Percentiles rank a stretch among this genome's conserved stretches.
phyloP scores from a whole-genome alignment of 1,140 invertebrate species.

The Tetragonula clypearis region DNA sequence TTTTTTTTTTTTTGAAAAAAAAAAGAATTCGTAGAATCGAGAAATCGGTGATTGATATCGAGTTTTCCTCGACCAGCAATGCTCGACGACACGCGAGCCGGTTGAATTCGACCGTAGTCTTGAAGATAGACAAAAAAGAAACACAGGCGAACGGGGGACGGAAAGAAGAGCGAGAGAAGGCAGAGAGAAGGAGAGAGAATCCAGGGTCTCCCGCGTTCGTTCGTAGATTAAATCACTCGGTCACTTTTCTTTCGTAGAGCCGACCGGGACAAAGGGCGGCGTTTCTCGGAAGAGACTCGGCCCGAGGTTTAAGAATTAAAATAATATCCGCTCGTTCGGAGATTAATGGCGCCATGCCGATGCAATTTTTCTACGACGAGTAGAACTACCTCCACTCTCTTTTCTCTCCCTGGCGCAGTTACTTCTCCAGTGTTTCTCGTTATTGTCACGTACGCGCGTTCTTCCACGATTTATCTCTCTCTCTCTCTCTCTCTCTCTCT shows the following conservation, averaged over 20 bases:
- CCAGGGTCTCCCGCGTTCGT: slow-evolving; percentile 61
- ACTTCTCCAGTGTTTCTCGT: not conserved
- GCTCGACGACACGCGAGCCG: not conserved
- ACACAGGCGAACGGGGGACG: slow-evolving; percentile 40
- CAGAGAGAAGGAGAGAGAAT: slow-evolving; percentile 36
- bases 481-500: not conserved
- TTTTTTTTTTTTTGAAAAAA: not conserved
- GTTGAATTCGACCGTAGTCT: slow-evolving; percentile 18
- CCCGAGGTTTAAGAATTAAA: slow-evolving; percentile 74
- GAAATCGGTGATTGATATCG: not conserved
- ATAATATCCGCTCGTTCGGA: slow-evolving; percentile 78
- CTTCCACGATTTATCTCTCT: not conserved
- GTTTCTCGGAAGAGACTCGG: slow-evolving; percentile 74
- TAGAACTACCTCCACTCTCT: not conserved
- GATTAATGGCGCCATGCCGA: slow-evolving; percentile 76
- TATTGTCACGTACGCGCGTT: not conserved
- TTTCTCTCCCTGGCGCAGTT: not conserved
- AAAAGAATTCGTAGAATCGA: too few relatives aligned
- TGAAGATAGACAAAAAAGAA: slow-evolving; percentile 59
- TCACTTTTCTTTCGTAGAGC: slow-evolving; percentile 75
- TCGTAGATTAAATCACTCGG: slow-evolving; percentile 74
- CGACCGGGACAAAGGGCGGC: slow-evolving; percentile 74
- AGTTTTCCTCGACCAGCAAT: slow-evolving; percentile 42
- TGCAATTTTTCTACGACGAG: slow-evolving; percentile 72
- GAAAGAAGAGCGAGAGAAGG: slow-evolving; percentile 47